Percentiles rank a stretch among this genome's conserved stretches.
These are phyloP conservation scores for Atrina japonica DNA, from an alignment of 2,888 invertebrate species.

Conservation along the genomic window DNA sequence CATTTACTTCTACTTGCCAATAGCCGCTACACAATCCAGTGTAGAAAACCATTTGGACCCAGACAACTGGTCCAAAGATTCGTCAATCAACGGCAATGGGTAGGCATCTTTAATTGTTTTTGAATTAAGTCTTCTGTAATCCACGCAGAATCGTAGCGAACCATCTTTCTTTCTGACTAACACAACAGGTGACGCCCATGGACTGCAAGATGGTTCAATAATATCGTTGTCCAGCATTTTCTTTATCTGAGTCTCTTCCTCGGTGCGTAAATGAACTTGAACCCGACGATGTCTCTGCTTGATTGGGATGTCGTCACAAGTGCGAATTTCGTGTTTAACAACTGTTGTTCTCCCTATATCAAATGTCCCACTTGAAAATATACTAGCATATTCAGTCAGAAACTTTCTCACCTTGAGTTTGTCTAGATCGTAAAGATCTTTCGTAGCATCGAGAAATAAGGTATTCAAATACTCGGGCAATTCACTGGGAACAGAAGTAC, in stretches of 20 bases:
- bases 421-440: too few species aligned
- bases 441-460: too few species aligned
- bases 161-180: conserved; percentile 8
- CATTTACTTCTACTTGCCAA: conserved; percentile 5
- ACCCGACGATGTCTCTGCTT: background rate
- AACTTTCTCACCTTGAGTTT: too few species aligned
- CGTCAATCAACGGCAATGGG: background rate
- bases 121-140: conserved; percentile 5
- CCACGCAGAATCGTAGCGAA: conserved; percentile 3
- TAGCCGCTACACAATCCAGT: conserved; percentile 1
- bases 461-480: too few species aligned
- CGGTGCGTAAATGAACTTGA: too few species aligned
- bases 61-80: conserved; percentile 1
- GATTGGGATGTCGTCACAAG: background rate
- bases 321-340: background rate
- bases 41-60: conserved; percentile 9
- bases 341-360: background rate
- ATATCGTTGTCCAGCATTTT: too few species aligned
- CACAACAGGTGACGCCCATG: conserved; percentile 2
- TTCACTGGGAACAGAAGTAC: too few species aligned
- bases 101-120: conserved; percentile 9
- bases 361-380: too few species aligned
- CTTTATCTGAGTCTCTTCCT: too few species aligned
- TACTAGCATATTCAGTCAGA: too few species aligned
- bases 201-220: background rate